Conservation (phyloP, 2,797 vertebrate genomes). For the Huso huso region DNA sequence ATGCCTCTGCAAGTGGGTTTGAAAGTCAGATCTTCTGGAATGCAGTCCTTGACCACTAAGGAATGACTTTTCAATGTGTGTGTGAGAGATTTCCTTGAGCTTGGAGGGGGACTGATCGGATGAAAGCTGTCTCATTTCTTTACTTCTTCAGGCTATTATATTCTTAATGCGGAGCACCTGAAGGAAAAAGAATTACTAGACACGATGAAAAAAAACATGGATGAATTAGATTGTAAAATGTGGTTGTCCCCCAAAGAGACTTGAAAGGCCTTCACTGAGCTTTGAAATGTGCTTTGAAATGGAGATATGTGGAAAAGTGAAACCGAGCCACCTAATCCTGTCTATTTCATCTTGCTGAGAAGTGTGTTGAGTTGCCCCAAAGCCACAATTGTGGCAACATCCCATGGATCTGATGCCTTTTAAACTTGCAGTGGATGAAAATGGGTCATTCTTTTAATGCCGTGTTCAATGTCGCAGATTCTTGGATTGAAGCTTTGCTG, state of each 20-base stretch:
- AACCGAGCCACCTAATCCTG: slow-evolving; percentile 2
- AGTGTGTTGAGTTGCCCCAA: neutral
- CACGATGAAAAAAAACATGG: slow-evolving; percentile 1
- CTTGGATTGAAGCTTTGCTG: too few relatives aligned
- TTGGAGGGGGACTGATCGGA: too few relatives aligned
- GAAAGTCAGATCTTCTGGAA: too few relatives aligned
- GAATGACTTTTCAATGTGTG: too few relatives aligned
- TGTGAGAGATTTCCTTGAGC: too few relatives aligned
- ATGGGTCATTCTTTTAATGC: neutral
- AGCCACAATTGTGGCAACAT: neutral
- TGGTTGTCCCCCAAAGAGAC: neutral
- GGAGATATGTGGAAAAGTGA: slow-evolving; percentile 3
- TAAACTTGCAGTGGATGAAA: too few relatives aligned
- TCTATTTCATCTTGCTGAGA: neutral
- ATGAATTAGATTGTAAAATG: neutral
- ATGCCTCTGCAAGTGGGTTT: too few relatives aligned
- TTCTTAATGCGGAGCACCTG: neutral
- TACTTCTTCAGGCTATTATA: too few relatives aligned
- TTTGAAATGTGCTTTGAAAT: slow-evolving; percentile 6
- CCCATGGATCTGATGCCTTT: neutral
- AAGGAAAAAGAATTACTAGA: neutral
- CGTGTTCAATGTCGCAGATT: too few relatives aligned
- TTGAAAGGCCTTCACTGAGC: slow-evolving; percentile 6
- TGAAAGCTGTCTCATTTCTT: too few relatives aligned
- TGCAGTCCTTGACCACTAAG: too few relatives aligned